phyloP scores from a whole-genome alignment of 2,888 invertebrate genomes.

The Drosophila paramelanica region DNA sequence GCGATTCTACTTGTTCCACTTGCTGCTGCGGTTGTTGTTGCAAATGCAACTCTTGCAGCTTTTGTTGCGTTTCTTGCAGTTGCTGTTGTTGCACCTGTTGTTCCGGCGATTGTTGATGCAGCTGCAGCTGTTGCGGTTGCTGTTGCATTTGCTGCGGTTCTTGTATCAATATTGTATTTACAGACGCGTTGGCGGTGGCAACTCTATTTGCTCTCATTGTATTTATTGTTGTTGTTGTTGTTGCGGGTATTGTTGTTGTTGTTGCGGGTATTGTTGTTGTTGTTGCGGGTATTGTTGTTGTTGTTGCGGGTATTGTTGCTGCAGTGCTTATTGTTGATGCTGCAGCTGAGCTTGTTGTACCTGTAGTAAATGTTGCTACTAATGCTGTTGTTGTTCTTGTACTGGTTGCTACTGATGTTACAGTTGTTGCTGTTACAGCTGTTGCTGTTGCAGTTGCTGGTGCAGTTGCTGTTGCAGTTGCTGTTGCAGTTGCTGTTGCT shows the following conservation, averaged over 20 bases:
- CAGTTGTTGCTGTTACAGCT: conserved; percentile 9
- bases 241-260: neutral
- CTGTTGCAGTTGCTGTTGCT: conserved; percentile 4
- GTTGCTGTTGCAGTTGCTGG: neutral
- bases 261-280: neutral
- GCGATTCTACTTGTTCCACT: neutral
- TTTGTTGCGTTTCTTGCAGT: neutral
- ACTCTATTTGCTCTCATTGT: conserved; percentile 2
- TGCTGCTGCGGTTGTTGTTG: conserved; percentile 9
- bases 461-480: neutral
- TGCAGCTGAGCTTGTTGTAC: neutral
- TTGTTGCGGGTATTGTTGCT: neutral
- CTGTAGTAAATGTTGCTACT: neutral
- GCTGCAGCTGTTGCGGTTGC: neutral
- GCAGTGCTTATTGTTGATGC: neutral
- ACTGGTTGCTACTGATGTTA: neutral
- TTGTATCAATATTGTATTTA: conserved; percentile 7
- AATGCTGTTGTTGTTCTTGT: conserved; percentile 7
- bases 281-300: neutral
- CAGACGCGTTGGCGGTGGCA: conserved; percentile 4
- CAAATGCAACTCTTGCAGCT: no score
- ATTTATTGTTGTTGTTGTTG: neutral
- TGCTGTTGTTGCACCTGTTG: neutral
- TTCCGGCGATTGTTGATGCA: neutral
- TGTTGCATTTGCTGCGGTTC: conserved; percentile 8